Percentiles rank a stretch among this genome's conserved stretches.
Conservation (phyloP, 2,888 invertebrate genomes). For the Meta bourneti region DNA sequence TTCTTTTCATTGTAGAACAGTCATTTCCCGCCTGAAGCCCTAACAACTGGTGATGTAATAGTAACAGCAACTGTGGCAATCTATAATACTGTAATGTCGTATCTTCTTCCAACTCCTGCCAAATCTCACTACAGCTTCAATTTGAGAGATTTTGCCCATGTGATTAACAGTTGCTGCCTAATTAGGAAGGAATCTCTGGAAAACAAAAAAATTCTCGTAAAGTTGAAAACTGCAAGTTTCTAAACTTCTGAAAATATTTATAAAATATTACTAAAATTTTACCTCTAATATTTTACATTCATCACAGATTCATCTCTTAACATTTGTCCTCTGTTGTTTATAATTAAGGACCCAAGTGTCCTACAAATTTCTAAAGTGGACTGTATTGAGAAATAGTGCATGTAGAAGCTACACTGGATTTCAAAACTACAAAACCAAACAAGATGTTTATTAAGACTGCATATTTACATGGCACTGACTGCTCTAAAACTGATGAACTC, state of each 20-base stretch:
- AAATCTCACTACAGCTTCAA: conserved; percentile 96
- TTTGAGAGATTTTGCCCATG: conserved; percentile 89
- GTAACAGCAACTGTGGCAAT: conserved; percentile 91
- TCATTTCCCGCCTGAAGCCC: conserved; percentile 90
- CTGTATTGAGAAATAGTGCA: too few relatives aligned
- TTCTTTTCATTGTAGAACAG: conserved; percentile 82
- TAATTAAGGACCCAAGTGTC: too few relatives aligned
- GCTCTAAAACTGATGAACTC: too few relatives aligned
- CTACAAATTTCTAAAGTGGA: too few relatives aligned
- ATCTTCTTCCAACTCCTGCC: conserved; percentile 93
- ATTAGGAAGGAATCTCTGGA: conserved; percentile 90
- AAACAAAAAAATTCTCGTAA: conserved; percentile 86
- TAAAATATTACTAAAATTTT: not conserved
- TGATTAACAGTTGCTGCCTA: conserved; percentile 92
- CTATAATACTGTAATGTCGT: conserved; percentile 87
- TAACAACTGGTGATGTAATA: conserved; percentile 84
- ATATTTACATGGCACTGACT: too few relatives aligned
- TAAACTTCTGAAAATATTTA: not conserved
- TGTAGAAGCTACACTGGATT: too few relatives aligned
- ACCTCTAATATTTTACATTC: too few relatives aligned
- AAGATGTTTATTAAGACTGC: too few relatives aligned
- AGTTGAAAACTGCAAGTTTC: conserved; percentile 80
- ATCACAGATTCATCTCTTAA: too few relatives aligned
- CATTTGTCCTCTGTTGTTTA: too few relatives aligned
- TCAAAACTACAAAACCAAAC: too few relatives aligned